Evolutionary conservation across 1,140 invertebrate genomes (phyloP), one percentile per base, ranked within the genome.

Genomic region (Linepithema humile): DNA sequence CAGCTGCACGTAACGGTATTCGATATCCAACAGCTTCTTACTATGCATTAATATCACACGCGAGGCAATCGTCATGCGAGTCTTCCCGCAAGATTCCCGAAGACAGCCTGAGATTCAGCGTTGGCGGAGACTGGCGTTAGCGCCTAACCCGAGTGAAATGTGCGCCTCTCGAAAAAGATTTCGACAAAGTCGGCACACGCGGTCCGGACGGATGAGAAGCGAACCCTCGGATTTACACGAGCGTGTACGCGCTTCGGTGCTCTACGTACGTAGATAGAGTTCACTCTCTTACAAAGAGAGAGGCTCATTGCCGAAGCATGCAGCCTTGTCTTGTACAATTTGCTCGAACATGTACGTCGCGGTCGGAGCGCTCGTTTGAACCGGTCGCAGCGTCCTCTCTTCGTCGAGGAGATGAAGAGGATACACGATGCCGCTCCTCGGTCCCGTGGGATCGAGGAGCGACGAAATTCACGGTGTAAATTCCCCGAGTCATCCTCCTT

Each of bases 281-380:
- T 60, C 60, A 69, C 60, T 65, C 20, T 72, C 29, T 67, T 62
- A 69, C 40, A 75, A 65, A 82, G 82, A 85, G 78, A 89, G 78
- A 86, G 89, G 72, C 85, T 89, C 88, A 90, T 90, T 90, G 90
- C 89, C 85, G 83, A 90, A 91, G 90, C 91, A 90, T 78, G 88
- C 89, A 87, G 88, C 72, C 89, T 91, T 89, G 91, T 92, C 91
- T 92, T 91, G 91, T 92, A 92, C 90, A 92, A 92, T 92, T 92
- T 92, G 90, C 91, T 90, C 85, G 88, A 90, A 91, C 91, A 91
- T 87, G 91, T 91, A 87, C 88, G 89, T 90, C 88, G 86, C 85
- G 88, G 90, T 90, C 86, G 87, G 89, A 91, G 88, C 89, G 88
- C 89, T 91, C 85, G 90, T 91, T 88, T 90, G 82, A 89, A 90